Base-by-base conservation (phyloP, 2,797 vertebrate genomes). In the Tachyglossus aculeatus region DNA sequence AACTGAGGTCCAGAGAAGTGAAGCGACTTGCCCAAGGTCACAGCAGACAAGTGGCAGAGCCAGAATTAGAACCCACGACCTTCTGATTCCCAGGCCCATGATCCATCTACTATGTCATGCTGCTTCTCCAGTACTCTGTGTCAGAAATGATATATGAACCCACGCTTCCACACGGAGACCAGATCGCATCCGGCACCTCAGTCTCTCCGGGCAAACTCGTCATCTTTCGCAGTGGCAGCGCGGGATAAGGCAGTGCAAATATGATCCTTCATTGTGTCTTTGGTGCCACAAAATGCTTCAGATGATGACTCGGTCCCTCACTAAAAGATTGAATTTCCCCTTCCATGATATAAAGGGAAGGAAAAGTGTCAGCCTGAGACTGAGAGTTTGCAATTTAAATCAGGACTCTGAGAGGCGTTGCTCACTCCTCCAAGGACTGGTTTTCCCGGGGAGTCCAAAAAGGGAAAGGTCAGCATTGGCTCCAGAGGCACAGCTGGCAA, bases 141-240 rank as follows among this genome's bases (percentile, higher is more conserved):
- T n/a, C n/a, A n/a, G n/a, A n/a, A n/a, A n/a, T n/a, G n/a, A n/a
- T n/a, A n/a, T n/a, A n/a, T n/a, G n/a, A n/a, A n/a, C n/a, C n/a
- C n/a, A n/a, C n/a, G n/a, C n/a, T n/a, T n/a, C n/a, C n/a, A n/a
- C n/a, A n/a, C n/a, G n/a, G n/a, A n/a, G n/a, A n/a, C n/a, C n/a
- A n/a, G n/a, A n/a, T 92, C 93, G 83, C 92, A 91, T 93, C 91
- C 89, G 90, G 89, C 92, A 86, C 67, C 89, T 88, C 74, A 31
- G 64, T 88, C 84, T 89, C 86, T 86, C 80, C 67, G 89, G 91
- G 91, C 91, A 93, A 87, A 79, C 78, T 81, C 83, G 92, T 94
- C 94, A 92, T 94, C 92, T 94, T 91, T 92, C 86, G 90, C 92
- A 93, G 93, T 93, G 91, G 92, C 89, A 90, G 88, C 88, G 90